Evolutionary conservation across 2,113 vertebrate genomes (phyloP).

Genomic region (Toxostoma redivivum): DNA sequence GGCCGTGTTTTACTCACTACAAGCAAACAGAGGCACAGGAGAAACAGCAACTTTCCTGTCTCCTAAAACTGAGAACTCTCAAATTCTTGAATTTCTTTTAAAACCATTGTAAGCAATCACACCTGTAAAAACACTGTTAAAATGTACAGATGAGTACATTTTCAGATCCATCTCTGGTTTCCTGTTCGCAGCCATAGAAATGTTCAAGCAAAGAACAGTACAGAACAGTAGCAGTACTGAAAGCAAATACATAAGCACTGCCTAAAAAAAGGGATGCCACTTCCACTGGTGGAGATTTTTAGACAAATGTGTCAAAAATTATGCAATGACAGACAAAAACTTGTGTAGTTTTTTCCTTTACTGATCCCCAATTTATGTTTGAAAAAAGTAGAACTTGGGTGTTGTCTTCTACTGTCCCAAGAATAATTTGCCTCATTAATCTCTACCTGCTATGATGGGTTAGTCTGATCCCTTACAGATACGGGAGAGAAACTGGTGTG

Average conservation of each 20-base stretch:
- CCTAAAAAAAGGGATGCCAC: background rate
- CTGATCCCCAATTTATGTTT: background rate
- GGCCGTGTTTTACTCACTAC: background rate
- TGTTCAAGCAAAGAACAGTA: background rate
- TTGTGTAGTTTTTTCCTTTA: background rate
- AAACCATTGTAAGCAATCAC: background rate
- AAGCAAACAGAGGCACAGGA: background rate
- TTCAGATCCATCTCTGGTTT: background rate
- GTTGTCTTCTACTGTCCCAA: background rate
- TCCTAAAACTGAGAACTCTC: background rate
- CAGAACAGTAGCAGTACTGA: background rate
- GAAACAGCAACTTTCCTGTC: background rate
- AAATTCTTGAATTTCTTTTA: background rate
- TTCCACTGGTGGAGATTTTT: background rate
- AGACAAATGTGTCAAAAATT: background rate
- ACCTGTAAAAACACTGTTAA: background rate
- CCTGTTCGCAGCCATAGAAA: rapidly evolving
- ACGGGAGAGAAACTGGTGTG: background rate
- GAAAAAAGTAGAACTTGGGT: background rate
- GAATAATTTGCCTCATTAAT: background rate
- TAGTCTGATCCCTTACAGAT: background rate
- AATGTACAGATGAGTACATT: background rate
- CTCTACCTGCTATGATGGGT: background rate
- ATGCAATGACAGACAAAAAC: background rate
- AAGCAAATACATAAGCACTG: background rate